These are phyloP conservation scores for Proisotoma minuta DNA, from an alignment of 2,888 invertebrate species.

Conservation along the genomic window DNA sequence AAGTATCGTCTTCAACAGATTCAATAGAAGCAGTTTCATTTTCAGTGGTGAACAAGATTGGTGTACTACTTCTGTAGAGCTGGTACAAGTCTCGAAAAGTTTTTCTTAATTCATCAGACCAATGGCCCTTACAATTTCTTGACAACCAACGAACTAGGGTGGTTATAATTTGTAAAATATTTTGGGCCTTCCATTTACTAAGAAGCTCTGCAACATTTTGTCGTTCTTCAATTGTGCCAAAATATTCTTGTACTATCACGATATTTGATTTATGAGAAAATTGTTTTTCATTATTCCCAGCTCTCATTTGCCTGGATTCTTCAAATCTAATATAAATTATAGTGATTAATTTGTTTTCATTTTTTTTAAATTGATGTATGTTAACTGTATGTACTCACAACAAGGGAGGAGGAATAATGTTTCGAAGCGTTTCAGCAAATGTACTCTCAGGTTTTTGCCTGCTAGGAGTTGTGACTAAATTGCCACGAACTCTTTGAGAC, in stretches of 20 bases:
- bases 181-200: slow-evolving; percentile 47
- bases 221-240: slow-evolving; percentile 62
- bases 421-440: slow-evolving; percentile 63
- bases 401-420: slow-evolving; percentile 62
- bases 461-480: slow-evolving; percentile 43
- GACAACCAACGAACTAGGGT: slow-evolving; percentile 60
- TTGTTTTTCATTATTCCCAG: not conserved
- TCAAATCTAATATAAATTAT: not conserved
- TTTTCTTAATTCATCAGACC: slow-evolving; percentile 61
- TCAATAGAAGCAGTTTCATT: not conserved
- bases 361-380: no score
- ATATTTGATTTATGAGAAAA: not conserved
- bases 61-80: slow-evolving; percentile 20
- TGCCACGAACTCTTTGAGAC: slow-evolving; percentile 44
- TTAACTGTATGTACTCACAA: slow-evolving; percentile 52
- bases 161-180: slow-evolving; percentile 55
- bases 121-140: slow-evolving; percentile 57
- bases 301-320: not conserved
- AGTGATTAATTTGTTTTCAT: no score
- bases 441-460: slow-evolving; percentile 56
- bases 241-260: slow-evolving; percentile 55
- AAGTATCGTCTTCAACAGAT: not conserved
- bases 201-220: slow-evolving; percentile 63
- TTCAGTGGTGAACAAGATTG: not conserved
- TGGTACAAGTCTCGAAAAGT: slow-evolving; percentile 61